Evolutionary conservation across 2,113 vertebrate genomes (phyloP).

Genomic region (Mormyrus iriodes): DNA sequence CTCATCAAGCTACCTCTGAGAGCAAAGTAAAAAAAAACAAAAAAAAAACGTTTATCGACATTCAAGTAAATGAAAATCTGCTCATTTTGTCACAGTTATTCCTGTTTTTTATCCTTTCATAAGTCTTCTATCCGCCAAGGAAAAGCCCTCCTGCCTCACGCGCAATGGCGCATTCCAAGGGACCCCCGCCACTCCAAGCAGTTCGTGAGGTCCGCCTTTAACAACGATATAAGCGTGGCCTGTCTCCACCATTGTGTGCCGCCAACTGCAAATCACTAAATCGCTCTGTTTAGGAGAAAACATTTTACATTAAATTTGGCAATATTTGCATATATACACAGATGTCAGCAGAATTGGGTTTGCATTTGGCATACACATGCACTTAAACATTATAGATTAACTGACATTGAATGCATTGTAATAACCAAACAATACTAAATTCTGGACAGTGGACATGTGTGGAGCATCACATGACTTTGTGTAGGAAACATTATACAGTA

Average conservation of each 20-base stretch:
- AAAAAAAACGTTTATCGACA: neutral
- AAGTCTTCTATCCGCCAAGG: neutral
- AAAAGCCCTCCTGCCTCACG: neutral
- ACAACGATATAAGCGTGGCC: neutral
- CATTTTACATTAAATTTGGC: neutral
- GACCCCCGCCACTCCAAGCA: neutral
- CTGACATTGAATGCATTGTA: neutral
- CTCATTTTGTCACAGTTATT: neutral
- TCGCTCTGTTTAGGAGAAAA: neutral
- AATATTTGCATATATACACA: neutral
- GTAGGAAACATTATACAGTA: neutral
- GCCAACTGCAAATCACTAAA: neutral
- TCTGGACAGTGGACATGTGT: neutral
- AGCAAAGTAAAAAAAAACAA: neutral
- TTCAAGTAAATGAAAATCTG: neutral
- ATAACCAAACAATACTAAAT: neutral
- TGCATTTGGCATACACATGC: neutral
- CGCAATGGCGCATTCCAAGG: neutral
- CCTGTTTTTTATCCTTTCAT: neutral
- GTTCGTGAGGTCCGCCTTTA: neutral
- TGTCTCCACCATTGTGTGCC: neutral
- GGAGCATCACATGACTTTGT: neutral
- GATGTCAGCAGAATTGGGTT: neutral
- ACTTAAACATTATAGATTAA: neutral
- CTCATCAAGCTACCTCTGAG: neutral